These are phyloP conservation scores for Anthonomus grandis DNA, from an alignment of 1,140 invertebrate species.

Conservation along the genomic window DNA sequence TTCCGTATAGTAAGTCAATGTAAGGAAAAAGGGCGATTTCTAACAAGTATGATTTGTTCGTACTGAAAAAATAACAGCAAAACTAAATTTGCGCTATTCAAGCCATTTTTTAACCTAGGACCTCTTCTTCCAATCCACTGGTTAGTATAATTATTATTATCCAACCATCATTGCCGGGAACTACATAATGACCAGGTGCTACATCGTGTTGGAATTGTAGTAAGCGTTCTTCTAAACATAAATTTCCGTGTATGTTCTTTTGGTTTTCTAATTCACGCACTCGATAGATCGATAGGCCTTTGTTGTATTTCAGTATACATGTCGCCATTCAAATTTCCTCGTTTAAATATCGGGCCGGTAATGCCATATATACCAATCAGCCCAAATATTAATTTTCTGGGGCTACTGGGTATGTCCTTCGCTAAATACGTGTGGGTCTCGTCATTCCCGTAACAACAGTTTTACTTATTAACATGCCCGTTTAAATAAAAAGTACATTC, in stretches of 20 bases:
- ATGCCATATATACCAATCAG: slow-evolving; percentile 35
- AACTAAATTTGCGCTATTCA: no score
- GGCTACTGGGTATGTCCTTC: slow-evolving; percentile 38
- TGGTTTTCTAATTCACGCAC: slow-evolving; percentile 22
- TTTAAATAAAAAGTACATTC: slow-evolving; percentile 38
- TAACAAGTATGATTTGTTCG: no score
- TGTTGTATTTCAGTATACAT: slow-evolving; percentile 23
- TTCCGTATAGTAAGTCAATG: no score
- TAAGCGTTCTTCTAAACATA: slow-evolving; percentile 12
- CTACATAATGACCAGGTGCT: slow-evolving; percentile 35
- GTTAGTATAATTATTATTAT: slow-evolving; percentile 42
- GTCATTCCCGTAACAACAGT: slow-evolving; percentile 35
- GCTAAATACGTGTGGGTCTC: slow-evolving; percentile 34
- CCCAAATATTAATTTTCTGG: slow-evolving; percentile 44
- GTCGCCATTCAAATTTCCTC: slow-evolving; percentile 21
- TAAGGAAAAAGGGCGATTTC: no score
- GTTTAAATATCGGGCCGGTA: slow-evolving; percentile 41
- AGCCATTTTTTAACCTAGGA: no score
- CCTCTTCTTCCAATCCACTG: slow-evolving; percentile 48
- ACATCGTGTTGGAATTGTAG: no score
- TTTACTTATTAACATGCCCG: slow-evolving; percentile 23
- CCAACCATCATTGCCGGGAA: slow-evolving; percentile 36
- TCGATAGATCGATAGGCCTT: slow-evolving; percentile 21
- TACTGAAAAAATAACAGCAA: no score
- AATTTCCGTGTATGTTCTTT: slow-evolving; percentile 4